These are phyloP conservation scores for Drosophila yakuba DNA, from an alignment of 1,140 invertebrate genomes.

Conservation along the genomic window DNA sequence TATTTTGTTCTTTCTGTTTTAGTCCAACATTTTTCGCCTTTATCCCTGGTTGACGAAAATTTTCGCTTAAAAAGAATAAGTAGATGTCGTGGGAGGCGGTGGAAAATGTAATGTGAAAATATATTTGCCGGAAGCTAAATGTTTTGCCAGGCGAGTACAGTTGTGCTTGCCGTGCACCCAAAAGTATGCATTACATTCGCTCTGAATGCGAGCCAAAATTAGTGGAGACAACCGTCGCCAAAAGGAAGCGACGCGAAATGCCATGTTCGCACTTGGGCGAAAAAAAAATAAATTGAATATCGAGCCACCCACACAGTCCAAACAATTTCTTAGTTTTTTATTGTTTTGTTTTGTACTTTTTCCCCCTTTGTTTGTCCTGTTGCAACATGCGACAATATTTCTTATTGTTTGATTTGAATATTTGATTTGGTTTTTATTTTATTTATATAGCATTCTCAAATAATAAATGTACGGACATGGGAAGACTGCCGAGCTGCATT, in stretches of 20 bases:
- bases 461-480: slow-evolving; percentile 25
- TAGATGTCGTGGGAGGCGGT: slow-evolving; percentile 10
- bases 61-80: slow-evolving; percentile 43
- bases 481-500: not conserved
- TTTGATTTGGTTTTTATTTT: slow-evolving; percentile 49
- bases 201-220: slow-evolving; percentile 33
- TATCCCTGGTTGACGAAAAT: slow-evolving; percentile 59
- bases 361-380: slow-evolving; percentile 3
- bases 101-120: slow-evolving; percentile 64
- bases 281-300: slow-evolving; percentile 45
- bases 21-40: slow-evolving; percentile 6
- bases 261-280: slow-evolving; percentile 4
- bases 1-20: slow-evolving; percentile 5
- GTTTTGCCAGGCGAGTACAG: slow-evolving; percentile 65
- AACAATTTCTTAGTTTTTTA: slow-evolving; percentile 6
- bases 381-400: slow-evolving; percentile 56
- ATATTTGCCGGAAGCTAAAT: slow-evolving; percentile 76
- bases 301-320: not conserved
- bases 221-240: slow-evolving; percentile 5
- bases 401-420: slow-evolving; percentile 53
- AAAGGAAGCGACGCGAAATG: not conserved
- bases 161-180: slow-evolving; percentile 37
- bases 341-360: not conserved
- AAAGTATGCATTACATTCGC: slow-evolving; percentile 30
- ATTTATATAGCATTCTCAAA: slow-evolving; percentile 30